Evolutionary conservation across 2,797 vertebrate species (phyloP).

Genomic region (Botia almorhae): DNA sequence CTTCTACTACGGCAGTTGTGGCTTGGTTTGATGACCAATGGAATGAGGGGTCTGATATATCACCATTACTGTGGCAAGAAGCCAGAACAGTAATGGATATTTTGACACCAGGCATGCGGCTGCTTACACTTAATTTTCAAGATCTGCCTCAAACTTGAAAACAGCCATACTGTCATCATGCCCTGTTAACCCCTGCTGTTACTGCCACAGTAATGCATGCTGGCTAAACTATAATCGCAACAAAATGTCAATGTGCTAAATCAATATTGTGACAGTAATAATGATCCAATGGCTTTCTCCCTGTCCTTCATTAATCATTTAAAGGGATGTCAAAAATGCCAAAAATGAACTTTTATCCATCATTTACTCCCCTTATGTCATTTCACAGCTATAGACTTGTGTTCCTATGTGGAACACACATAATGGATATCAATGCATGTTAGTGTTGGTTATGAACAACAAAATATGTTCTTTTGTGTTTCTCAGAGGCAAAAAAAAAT

Average conservation of each 20-base stretch:
- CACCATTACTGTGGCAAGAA: constrained; percentile 19
- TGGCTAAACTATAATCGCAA: constrained; percentile 11
- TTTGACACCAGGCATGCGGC: constrained; percentile 28
- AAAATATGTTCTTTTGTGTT: no score
- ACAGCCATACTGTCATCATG: neutral
- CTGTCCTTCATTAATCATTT: constrained; percentile 17
- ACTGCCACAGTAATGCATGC: neutral
- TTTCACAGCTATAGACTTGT: no score
- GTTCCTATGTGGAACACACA: no score
- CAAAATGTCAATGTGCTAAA: constrained; percentile 23
- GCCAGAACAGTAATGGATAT: constrained; percentile 45
- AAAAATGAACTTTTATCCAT: no score
- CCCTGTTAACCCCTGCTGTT: constrained; percentile 26
- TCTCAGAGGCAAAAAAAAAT: no score
- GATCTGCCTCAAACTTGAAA: constrained; percentile 23
- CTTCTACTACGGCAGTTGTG: constrained; percentile 33
- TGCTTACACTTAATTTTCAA: constrained; percentile 38
- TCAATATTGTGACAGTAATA: neutral
- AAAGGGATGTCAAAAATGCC: constrained; percentile 11
- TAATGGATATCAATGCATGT: no score
- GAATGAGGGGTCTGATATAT: constrained; percentile 44
- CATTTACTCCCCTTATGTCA: no score
- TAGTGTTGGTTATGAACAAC: no score
- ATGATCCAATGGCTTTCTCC: neutral
- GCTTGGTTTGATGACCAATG: constrained; percentile 41